Percentiles rank a stretch among this genome's conserved stretches.
These are phyloP conservation scores for Halcyon leucocephala DNA, from an alignment of 2,797 vertebrate genomes.

Conservation along the genomic window DNA sequence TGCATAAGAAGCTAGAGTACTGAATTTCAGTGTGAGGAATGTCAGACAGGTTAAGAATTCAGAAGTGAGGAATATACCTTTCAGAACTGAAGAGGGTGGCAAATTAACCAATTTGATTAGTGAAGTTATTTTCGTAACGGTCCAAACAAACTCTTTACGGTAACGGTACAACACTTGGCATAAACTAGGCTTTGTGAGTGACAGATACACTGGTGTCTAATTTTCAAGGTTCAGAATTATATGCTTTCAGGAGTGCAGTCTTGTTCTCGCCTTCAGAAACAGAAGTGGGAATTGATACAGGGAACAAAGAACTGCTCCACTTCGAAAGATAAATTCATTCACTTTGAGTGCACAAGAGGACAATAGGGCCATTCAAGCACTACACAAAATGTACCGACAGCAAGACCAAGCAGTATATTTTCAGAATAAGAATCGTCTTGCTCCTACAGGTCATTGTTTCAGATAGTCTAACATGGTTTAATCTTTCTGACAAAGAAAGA, in stretches of 20 bases:
- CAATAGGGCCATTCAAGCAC: conserved; percentile 47
- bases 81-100: background rate
- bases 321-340: conserved; percentile 51
- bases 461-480: background rate
- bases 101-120: background rate
- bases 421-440: conserved; percentile 13
- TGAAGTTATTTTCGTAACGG: background rate
- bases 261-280: conserved; percentile 34
- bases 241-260: background rate
- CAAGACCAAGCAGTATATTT: conserved; percentile 21
- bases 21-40: background rate
- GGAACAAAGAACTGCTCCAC: conserved; percentile 20
- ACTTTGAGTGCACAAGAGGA: conserved; percentile 38
- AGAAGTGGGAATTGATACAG: conserved; percentile 17
- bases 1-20: background rate
- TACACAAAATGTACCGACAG: conserved; percentile 27
- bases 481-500: background rate
- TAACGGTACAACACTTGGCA: background rate
- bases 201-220: background rate
- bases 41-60: background rate
- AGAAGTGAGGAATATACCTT: background rate
- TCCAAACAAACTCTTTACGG: background rate
- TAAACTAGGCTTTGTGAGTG: background rate
- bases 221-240: conserved; percentile 22
- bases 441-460: conserved; percentile 8